Conservation (phyloP, 2,113 vertebrate genomes). For the Tringa solitaria region DNA sequence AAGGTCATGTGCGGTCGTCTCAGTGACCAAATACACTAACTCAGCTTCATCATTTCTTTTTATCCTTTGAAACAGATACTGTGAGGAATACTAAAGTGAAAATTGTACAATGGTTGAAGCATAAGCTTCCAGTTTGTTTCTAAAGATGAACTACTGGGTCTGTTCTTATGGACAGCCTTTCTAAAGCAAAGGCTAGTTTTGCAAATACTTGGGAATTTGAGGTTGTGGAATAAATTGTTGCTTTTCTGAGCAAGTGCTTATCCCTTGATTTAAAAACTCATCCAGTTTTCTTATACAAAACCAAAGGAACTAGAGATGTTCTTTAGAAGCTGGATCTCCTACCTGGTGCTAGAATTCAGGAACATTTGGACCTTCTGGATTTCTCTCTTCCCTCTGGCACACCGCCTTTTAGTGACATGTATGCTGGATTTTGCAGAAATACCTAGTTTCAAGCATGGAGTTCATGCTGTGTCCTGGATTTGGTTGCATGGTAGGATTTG, state of each 20-base stretch:
- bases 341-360: not conserved
- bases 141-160: not conserved
- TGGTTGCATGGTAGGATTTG: conserved; percentile 33
- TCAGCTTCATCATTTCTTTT: not conserved
- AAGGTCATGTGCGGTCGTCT: not conserved
- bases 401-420: not conserved
- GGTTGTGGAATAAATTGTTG: not conserved
- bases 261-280: not conserved
- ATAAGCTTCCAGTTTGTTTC: not conserved
- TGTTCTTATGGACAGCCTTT: not conserved
- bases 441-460: not conserved
- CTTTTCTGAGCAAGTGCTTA: not conserved
- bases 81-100: not conserved
- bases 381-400: not conserved
- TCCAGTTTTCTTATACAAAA: not conserved
- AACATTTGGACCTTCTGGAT: not conserved
- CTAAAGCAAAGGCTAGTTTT: not conserved
- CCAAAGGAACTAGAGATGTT: not conserved
- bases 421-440: not conserved
- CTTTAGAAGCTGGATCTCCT: not conserved
- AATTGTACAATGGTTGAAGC: not conserved
- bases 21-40: not conserved
- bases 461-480: conserved; percentile 23
- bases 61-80: not conserved
- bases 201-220: not conserved